Percentiles rank a stretch among this genome's conserved stretches.
Conservation (phyloP, 2,888 invertebrate species). For the Lysandra coridon region DNA sequence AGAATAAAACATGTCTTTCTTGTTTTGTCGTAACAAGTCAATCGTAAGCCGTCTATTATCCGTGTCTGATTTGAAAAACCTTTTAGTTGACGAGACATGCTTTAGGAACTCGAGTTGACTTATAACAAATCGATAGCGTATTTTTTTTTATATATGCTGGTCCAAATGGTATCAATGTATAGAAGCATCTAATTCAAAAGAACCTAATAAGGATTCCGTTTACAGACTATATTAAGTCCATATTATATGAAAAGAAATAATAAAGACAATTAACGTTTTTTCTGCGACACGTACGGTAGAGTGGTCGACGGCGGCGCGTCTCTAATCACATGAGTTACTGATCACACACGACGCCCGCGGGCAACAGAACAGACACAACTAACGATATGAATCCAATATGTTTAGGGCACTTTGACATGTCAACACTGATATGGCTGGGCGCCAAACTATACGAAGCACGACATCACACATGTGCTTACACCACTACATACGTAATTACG, state of each 20-base stretch:
- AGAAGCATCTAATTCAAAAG: too few species aligned
- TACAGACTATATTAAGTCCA: too few species aligned
- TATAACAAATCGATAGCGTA: too few species aligned
- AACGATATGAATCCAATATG: constrained; percentile 66
- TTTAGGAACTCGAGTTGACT: too few species aligned
- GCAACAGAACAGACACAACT: constrained; percentile 32
- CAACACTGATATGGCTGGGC: constrained; percentile 28
- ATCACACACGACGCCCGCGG: constrained; percentile 34
- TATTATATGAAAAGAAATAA: too few species aligned
- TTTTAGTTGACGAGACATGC: too few species aligned
- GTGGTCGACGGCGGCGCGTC: constrained; percentile 35
- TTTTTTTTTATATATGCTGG: too few species aligned
- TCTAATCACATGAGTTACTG: constrained; percentile 41
- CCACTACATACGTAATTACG: neutral
- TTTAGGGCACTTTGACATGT: constrained; percentile 45
- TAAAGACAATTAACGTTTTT: too few species aligned
- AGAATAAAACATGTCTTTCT: neutral
- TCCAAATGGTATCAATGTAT: too few species aligned
- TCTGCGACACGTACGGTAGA: neutral
- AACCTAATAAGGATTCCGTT: too few species aligned
- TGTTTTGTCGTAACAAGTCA: neutral
- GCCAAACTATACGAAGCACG: constrained; percentile 4
- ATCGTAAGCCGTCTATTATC: neutral
- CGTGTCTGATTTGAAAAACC: neutral
- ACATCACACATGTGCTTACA: constrained; percentile 1